A percentile compares a stretch with the other conserved stretches of the same genome.
Conservation (phyloP, 2,797 vertebrate species). For the Graptemys geographica region DNA sequence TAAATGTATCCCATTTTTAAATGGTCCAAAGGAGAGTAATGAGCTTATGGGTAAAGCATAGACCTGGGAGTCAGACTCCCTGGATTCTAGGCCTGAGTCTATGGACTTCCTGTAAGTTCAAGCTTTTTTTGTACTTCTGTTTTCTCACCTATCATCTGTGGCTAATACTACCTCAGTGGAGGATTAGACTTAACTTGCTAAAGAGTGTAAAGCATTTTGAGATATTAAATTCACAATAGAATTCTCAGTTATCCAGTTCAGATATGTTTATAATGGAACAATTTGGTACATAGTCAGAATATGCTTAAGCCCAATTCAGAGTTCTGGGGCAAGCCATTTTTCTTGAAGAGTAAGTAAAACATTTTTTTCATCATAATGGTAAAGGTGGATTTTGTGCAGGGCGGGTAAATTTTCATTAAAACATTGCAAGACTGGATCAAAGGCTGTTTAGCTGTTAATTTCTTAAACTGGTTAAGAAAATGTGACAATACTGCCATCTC, state of each 20-base stretch:
- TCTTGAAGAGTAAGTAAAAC: background rate
- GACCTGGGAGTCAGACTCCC: background rate
- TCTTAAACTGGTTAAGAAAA: background rate
- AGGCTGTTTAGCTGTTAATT: background rate
- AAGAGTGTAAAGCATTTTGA: background rate
- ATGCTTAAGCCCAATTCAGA: background rate
- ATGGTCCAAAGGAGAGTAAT: background rate
- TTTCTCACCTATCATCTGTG: background rate
- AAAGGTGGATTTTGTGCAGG: background rate
- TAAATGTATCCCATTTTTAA: background rate
- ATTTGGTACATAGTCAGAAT: background rate
- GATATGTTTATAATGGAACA: background rate
- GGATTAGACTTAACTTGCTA: background rate
- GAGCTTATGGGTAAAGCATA: background rate
- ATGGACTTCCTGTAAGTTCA: background rate
- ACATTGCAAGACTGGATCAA: background rate
- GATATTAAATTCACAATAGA: background rate
- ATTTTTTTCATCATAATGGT: accelerated
- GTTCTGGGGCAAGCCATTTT: background rate
- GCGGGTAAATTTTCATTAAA: background rate
- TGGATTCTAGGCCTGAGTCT: background rate
- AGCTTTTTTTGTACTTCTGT: background rate
- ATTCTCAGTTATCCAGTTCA: background rate
- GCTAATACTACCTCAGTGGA: background rate
- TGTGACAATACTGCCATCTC: background rate